Base-by-base conservation (phyloP, 2,113 vertebrate species). In the Psephotus haematonotus region DNA sequence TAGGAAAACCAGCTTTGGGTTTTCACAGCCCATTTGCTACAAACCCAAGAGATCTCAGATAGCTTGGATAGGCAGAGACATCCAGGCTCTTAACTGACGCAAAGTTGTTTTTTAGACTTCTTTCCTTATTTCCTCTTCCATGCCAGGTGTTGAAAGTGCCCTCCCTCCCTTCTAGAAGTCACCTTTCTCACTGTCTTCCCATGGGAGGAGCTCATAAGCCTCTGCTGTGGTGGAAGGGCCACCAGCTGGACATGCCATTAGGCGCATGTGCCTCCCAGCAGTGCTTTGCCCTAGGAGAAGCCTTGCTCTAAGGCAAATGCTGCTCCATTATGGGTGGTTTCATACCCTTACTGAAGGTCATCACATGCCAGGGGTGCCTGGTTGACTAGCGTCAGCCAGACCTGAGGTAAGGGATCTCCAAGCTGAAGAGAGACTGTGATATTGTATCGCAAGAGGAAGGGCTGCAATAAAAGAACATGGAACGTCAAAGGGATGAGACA, bases 261-360 rank as follows among this genome's bases (percentile, higher is more conserved):
- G 41, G 19, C 67, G 1, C 11, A 6, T 1, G n/a, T 63, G 13
- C 3, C 11, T 47, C 63, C 52, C 49, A 9, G 31, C n/a, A 82
- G 46, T 2, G 5, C 19, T 25, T 39, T 59, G 31, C 29, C 24
- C 9, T 2, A 19, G n/a, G 44, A 78, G 49, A 6, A 78, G 7
- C 55, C 31, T n/a, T 63, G 33, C 59, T 72, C 4, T 0, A 65
- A 62, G 35, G 8, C 35, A 25, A 3, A 0, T 2, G 0, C 19
- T 67, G 0, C 22, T 85, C 69, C 12, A 1, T 11, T 7, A 4
- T 2, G 2, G 43, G n/a, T 23, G 60, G 55, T 7, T 81, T 65
- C 23, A 27, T 23, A 23, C 46, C 18, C 7, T 4, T 16, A 1
- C 27, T 19, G 22, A 49, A 62, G 63, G 35, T 20, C 11, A 4